Percentiles rank a stretch among this genome's conserved stretches.
Evolutionary conservation across 2,113 vertebrate species (phyloP).

Genomic region (Columbina picui): DNA sequence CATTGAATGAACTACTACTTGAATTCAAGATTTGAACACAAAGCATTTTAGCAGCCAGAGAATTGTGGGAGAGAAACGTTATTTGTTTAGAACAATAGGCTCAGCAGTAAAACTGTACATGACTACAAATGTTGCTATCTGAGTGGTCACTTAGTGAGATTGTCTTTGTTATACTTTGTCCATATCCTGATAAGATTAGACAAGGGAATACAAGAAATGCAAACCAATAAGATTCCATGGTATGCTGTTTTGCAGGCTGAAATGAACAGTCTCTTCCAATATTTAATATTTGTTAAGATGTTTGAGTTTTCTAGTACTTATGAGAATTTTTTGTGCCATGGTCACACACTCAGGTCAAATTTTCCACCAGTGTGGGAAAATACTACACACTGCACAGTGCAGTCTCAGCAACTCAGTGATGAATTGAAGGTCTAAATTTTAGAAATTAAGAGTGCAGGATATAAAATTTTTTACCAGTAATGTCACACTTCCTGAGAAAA

Average conservation of each 20-base stretch:
- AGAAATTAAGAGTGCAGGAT: neutral
- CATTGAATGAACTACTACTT: neutral
- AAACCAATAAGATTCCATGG: neutral
- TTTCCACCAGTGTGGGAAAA: neutral
- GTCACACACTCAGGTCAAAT: neutral
- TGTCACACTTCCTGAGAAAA: neutral
- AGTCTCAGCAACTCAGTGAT: neutral
- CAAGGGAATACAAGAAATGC: neutral
- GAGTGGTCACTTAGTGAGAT: neutral
- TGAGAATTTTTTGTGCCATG: neutral
- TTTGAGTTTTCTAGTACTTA: neutral
- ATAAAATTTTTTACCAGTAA: neutral
- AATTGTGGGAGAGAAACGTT: neutral
- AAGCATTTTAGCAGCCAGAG: neutral
- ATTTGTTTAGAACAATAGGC: neutral
- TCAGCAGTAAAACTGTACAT: neutral
- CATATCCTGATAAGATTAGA: neutral
- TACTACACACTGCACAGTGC: neutral
- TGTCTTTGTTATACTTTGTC: neutral
- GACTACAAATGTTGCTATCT: neutral
- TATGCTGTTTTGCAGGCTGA: neutral
- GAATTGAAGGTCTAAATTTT: neutral
- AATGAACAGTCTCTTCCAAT: neutral
- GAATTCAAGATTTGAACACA: neutral
- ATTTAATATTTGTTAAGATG: neutral